These are phyloP conservation scores for Neotoma lepida DNA, from an alignment of 2,113 vertebrate species.

Conservation along the genomic window DNA sequence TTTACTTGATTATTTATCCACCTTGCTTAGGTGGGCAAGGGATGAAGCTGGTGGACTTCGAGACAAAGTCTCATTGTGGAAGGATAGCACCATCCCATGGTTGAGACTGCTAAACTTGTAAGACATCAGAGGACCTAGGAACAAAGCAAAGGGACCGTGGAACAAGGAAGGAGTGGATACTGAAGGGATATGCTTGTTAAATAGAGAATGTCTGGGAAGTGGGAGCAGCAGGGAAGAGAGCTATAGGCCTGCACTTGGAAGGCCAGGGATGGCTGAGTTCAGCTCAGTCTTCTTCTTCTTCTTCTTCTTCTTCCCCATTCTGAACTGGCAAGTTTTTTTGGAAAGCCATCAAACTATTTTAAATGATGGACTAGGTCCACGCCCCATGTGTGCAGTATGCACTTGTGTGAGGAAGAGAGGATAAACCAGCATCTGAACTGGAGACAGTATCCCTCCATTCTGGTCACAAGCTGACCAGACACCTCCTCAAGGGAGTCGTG, in stretches of 20 bases:
- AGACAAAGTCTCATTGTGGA: neutral
- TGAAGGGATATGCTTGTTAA: neutral
- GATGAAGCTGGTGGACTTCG: neutral
- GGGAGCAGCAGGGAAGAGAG: neutral
- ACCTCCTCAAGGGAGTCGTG: neutral
- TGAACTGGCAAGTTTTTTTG: neutral
- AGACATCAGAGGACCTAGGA: neutral
- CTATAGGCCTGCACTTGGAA: neutral
- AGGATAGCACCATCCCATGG: neutral
- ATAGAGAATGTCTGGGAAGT: neutral
- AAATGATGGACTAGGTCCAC: neutral
- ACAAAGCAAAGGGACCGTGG: neutral
- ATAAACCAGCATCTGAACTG: neutral
- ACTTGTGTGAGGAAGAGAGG: neutral
- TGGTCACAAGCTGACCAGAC: neutral
- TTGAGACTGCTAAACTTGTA: neutral
- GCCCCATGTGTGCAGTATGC: too few species aligned
- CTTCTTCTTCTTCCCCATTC: neutral
- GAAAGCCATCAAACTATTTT: neutral
- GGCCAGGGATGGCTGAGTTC: neutral
- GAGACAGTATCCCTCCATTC: neutral
- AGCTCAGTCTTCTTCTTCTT: neutral
- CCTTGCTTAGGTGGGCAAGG: neutral
- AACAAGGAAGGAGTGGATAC: fast-evolving
- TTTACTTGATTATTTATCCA: neutral